Percentiles rank a stretch among this genome's conserved stretches.
Conservation (phyloP, 2,888 invertebrate genomes). For the Thumatha senex region DNA sequence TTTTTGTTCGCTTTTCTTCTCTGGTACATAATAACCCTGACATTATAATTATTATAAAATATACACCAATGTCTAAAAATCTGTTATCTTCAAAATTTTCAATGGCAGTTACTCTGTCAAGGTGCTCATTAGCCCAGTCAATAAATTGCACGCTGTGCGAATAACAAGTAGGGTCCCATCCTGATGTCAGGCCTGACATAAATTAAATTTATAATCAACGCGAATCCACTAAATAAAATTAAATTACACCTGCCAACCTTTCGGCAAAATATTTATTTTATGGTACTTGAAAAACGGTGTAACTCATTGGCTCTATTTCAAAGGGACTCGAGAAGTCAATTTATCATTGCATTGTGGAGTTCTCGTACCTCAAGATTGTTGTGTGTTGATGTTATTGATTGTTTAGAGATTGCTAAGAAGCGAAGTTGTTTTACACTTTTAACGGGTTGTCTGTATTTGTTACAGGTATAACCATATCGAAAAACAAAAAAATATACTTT, state of each 20-base stretch:
- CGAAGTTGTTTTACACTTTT: slow-evolving; percentile 3
- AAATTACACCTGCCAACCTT: slow-evolving; percentile 76
- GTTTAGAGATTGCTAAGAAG: slow-evolving; percentile 4
- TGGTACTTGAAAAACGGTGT: slow-evolving; percentile 59
- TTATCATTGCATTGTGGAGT: slow-evolving; percentile 45
- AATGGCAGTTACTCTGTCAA: slow-evolving; percentile 53
- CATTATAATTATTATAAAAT: not conserved
- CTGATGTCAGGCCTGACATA: slow-evolving; percentile 69
- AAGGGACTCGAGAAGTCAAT: slow-evolving; percentile 45
- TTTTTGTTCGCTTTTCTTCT: too few relatives aligned
- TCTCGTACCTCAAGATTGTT: slow-evolving; percentile 14
- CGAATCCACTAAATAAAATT: slow-evolving; percentile 71
- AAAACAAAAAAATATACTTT: too few relatives aligned
- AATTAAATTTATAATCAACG: slow-evolving; percentile 81
- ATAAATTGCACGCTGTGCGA: slow-evolving; percentile 67
- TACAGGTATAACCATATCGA: too few relatives aligned
- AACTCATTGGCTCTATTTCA: slow-evolving; percentile 58
- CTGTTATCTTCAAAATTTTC: slow-evolving; percentile 18
- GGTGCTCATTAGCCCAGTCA: slow-evolving; percentile 61
- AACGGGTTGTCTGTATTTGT: too few relatives aligned
- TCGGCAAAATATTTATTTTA: slow-evolving; percentile 74
- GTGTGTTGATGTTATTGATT: slow-evolving; percentile 12
- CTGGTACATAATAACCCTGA: not conserved
- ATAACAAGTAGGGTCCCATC: slow-evolving; percentile 62
- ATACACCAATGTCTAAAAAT: not conserved